Evolutionary conservation across 1,140 invertebrate genomes (phyloP).

Genomic region (Bombus vancouverensis): DNA sequence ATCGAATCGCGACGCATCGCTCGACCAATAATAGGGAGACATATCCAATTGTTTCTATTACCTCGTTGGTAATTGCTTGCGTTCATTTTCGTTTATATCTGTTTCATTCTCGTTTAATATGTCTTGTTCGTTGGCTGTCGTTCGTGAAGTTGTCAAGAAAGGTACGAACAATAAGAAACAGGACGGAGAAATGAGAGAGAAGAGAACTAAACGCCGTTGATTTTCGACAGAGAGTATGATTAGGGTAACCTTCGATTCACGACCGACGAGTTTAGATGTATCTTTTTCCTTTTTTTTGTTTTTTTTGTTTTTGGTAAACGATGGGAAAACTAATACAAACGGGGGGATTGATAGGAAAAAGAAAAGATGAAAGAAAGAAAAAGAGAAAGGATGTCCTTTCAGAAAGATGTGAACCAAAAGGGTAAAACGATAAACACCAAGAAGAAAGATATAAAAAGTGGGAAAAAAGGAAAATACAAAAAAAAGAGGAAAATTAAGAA

Average conservation of each 20-base stretch:
- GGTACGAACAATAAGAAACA: too few relatives aligned
- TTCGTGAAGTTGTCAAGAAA: neutral
- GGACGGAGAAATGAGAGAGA: neutral
- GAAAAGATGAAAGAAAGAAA: neutral
- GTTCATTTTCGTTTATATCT: neutral
- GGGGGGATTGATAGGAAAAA: neutral
- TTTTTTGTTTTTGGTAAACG: neutral
- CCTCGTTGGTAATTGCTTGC: neutral
- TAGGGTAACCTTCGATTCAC: slow-evolving; percentile 31
- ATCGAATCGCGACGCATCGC: too few relatives aligned
- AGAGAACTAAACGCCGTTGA: slow-evolving; percentile 55
- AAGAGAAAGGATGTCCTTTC: slow-evolving; percentile 6
- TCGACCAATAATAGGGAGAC: neutral
- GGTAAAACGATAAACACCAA: slow-evolving; percentile 50
- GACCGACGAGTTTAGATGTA: neutral
- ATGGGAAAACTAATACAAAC: neutral
- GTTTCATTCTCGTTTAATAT: neutral
- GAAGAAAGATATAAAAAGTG: slow-evolving; percentile 43
- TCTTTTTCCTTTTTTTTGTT: neutral
- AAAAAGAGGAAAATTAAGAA: slow-evolving; percentile 35
- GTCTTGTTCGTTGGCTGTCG: slow-evolving; percentile 43
- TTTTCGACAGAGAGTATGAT: slow-evolving; percentile 63
- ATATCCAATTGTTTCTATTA: neutral
- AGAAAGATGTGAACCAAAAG: slow-evolving; percentile 11
- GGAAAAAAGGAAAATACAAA: slow-evolving; percentile 11